These are phyloP conservation scores for Chaunax sp. DNA, from an alignment of 2,797 vertebrate genomes.

Conservation along the genomic window DNA sequence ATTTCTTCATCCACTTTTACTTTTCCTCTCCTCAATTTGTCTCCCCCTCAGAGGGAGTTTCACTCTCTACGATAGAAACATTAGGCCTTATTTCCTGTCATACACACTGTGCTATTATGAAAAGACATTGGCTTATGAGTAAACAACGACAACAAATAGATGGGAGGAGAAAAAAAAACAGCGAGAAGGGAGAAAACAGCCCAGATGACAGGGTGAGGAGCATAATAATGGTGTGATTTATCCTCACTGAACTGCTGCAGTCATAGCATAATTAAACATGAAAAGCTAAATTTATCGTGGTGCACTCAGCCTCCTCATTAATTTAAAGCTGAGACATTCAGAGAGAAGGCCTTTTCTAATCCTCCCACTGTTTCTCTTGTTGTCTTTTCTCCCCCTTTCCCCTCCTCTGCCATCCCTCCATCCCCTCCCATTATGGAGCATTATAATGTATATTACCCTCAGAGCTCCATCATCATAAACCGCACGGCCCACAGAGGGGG, in stretches of 20 bases:
- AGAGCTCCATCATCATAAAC: constrained; percentile 92
- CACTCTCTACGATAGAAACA: constrained; percentile 49
- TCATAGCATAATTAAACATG: constrained; percentile 97
- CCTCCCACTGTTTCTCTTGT: constrained; percentile 80
- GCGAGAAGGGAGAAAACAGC: constrained; percentile 49
- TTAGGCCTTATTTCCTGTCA: constrained; percentile 68
- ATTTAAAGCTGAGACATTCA: constrained; percentile 92
- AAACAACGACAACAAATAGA: constrained; percentile 72
- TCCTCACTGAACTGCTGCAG: constrained; percentile 89
- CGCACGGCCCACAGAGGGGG: constrained; percentile 71
- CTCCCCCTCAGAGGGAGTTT: constrained; percentile 14
- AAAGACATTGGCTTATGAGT: constrained; percentile 82
- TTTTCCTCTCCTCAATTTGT: not conserved
- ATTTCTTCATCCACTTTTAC: constrained; percentile 2
- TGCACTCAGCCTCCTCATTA: constrained; percentile 93
- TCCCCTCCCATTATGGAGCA: constrained; percentile 85
- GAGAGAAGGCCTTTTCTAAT: constrained; percentile 85
- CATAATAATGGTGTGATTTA: constrained; percentile 95
- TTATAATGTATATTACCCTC: constrained; percentile 94
- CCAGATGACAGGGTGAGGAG: constrained; percentile 75
- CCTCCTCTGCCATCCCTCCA: constrained; percentile 64
- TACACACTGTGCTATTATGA: constrained; percentile 84
- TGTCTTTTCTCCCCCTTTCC: constrained; percentile 39
- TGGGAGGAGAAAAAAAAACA: constrained; percentile 58
- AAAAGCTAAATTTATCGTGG: constrained; percentile 96